phyloP scores from a whole-genome alignment of 2,888 invertebrate genomes.

The Cosmorhoe ocellata region DNA sequence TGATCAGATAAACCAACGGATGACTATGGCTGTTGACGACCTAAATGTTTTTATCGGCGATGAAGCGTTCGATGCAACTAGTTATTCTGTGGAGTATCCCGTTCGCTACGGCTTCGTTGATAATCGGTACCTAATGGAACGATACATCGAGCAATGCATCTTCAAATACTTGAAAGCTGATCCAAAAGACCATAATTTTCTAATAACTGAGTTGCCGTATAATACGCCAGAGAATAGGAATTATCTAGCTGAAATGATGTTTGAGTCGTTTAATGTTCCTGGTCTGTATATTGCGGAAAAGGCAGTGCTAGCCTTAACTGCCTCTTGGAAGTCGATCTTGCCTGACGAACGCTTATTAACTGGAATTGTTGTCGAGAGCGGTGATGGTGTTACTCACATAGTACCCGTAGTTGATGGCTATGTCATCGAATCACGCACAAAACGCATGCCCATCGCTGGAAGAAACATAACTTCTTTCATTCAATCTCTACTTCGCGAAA shows the following conservation, averaged over 20 bases:
- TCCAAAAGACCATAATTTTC: slow-evolving; percentile 99
- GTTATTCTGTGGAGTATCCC: slow-evolving; percentile 99
- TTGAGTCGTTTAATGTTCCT: slow-evolving; percentile 99
- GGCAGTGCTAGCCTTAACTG: slow-evolving; percentile 98
- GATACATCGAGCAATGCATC: slow-evolving; percentile 99
- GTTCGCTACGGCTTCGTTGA: slow-evolving; percentile 99
- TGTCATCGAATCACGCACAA: slow-evolving; percentile 99
- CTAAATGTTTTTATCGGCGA: slow-evolving; percentile 99
- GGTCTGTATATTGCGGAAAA: slow-evolving; percentile 99
- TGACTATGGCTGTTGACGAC: slow-evolving; percentile 98
- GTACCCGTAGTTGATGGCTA: slow-evolving; percentile 99
- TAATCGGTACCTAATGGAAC: slow-evolving; percentile 99
- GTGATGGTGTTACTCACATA: slow-evolving; percentile 99
- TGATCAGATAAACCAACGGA: slow-evolving; percentile 93
- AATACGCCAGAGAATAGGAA: slow-evolving; percentile 99
- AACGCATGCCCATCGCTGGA: slow-evolving; percentile 99
- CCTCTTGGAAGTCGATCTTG: slow-evolving; percentile 97
- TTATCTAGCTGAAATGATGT: slow-evolving; percentile 99
- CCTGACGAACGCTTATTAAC: slow-evolving; percentile 96
- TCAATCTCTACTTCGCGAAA: slow-evolving; percentile 96
- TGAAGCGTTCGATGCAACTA: slow-evolving; percentile 98
- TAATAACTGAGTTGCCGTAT: slow-evolving; percentile 99
- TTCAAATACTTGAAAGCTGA: slow-evolving; percentile 99
- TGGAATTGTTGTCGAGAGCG: slow-evolving; percentile 99
- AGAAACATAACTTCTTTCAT: slow-evolving; percentile 99